phyloP scores from a whole-genome alignment of 2,888 invertebrate genomes.

The Pseudanteris insignis region DNA sequence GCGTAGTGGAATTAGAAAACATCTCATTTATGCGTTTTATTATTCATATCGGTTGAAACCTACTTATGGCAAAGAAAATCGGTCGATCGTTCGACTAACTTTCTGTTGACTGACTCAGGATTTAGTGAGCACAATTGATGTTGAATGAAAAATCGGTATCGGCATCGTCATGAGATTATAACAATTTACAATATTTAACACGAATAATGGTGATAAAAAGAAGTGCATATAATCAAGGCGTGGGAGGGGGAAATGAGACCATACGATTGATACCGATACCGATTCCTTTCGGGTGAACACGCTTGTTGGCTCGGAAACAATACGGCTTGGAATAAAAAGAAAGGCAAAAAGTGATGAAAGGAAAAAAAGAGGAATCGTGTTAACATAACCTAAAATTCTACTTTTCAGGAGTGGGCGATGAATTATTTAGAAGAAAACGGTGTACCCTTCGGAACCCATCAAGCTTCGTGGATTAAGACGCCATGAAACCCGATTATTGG shows the following conservation, averaged over 20 bases:
- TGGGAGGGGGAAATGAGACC: too few species aligned
- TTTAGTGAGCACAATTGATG: too few species aligned
- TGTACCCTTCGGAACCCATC: constrained; percentile 31
- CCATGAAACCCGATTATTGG: constrained; percentile 25
- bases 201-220: too few species aligned
- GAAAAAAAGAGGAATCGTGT: constrained; percentile 4
- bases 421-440: constrained; percentile 37
- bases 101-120: constrained; percentile 24
- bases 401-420: constrained; percentile 35
- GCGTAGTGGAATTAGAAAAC: constrained; percentile 31
- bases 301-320: constrained; percentile 2
- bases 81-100: constrained; percentile 12
- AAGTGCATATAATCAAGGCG: too few species aligned
- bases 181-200: too few species aligned
- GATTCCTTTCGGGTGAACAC: too few species aligned
- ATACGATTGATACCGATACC: too few species aligned
- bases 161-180: too few species aligned
- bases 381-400: constrained; percentile 34
- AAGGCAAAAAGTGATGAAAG: neutral
- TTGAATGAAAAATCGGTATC: too few species aligned
- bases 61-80: constrained; percentile 19
- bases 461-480: constrained; percentile 25
- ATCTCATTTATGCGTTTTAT: constrained; percentile 32
- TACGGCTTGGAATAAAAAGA: constrained; percentile 1
- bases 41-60: constrained; percentile 25